Evolutionary conservation across 2,888 invertebrate species (phyloP).

Genomic region (Cerastoderma edule): DNA sequence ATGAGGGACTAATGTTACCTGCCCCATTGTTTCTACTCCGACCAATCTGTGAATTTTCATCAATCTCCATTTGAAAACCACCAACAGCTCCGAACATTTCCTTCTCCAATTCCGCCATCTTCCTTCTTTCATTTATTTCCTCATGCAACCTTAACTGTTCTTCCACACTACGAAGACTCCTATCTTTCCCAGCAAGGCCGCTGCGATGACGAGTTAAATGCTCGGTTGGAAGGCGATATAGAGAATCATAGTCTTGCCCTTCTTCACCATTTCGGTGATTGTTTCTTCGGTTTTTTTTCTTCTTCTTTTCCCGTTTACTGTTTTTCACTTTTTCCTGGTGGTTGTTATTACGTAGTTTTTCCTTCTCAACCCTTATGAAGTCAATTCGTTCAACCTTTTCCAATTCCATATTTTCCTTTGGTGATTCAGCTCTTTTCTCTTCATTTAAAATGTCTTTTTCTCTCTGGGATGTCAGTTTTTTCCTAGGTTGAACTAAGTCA

Average conservation of each 20-base stretch:
- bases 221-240: conserved; percentile 76
- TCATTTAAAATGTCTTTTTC: conserved; percentile 65
- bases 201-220: conserved; percentile 65
- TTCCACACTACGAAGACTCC: conserved; percentile 52
- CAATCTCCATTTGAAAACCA: conserved; percentile 49
- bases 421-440: conserved; percentile 59
- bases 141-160: conserved; percentile 63
- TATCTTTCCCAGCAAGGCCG: conserved; percentile 52
- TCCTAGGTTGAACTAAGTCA: conserved; percentile 38
- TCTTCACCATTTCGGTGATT: conserved; percentile 59
- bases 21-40: conserved; percentile 23
- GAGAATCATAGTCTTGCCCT: conserved; percentile 71
- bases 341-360: conserved; percentile 41
- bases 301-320: conserved; percentile 60
- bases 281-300: conserved; percentile 59
- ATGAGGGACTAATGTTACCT: conserved; percentile 50
- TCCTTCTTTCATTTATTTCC: conserved; percentile 62
- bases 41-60: conserved; percentile 30
- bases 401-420: conserved; percentile 39
- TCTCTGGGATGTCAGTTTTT: conserved; percentile 50
- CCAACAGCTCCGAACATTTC: conserved; percentile 68
- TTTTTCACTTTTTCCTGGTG: conserved; percentile 49
- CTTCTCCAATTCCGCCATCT: conserved; percentile 62
- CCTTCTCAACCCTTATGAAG: conserved; percentile 53
- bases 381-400: conserved; percentile 48